A percentile compares a stretch with the other conserved stretches of the same genome.
phyloP scores from a whole-genome alignment of 2,888 invertebrate species.

The Meganola albula region DNA sequence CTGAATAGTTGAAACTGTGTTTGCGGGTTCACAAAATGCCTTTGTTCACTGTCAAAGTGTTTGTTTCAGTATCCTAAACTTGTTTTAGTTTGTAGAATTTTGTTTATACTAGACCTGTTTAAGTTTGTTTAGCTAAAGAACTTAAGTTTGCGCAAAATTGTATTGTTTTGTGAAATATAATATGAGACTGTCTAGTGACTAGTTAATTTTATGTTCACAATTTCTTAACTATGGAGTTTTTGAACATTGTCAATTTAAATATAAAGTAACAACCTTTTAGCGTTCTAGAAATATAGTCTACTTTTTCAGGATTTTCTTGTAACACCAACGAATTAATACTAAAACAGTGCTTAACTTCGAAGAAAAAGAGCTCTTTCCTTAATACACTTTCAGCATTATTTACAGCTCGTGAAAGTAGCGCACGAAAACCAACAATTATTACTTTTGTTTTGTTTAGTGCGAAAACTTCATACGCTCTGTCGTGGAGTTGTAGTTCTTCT shows the following conservation, averaged over 20 bases:
- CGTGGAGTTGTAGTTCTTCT: conserved; percentile 29
- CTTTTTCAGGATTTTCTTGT: too few species aligned
- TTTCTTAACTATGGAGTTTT: too few species aligned
- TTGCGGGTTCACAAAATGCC: conserved; percentile 14
- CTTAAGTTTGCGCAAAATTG: too few species aligned
- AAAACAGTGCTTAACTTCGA: conserved; percentile 3
- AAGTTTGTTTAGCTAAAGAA: too few species aligned
- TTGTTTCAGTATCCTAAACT: conserved; percentile 9
- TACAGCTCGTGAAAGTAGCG: conserved; percentile 30
- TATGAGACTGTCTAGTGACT: too few species aligned
- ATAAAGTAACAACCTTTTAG: too few species aligned
- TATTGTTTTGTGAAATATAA: too few species aligned
- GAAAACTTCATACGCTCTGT: conserved; percentile 27
- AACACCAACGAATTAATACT: background rate
- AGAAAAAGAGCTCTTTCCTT: conserved; percentile 20
- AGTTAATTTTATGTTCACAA: too few species aligned
- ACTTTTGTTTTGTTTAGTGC: conserved; percentile 44
- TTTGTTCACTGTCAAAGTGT: conserved; percentile 15
- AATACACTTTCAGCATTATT: conserved; percentile 36
- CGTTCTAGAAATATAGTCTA: too few species aligned
- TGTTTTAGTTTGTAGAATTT: conserved; percentile 7
- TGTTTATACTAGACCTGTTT: too few species aligned
- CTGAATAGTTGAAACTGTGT: conserved; percentile 18
- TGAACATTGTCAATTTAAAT: too few species aligned
- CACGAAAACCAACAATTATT: conserved; percentile 46